Evolutionary conservation across 2,797 vertebrate genomes (phyloP).

Genomic region (Vultur gryphus): DNA sequence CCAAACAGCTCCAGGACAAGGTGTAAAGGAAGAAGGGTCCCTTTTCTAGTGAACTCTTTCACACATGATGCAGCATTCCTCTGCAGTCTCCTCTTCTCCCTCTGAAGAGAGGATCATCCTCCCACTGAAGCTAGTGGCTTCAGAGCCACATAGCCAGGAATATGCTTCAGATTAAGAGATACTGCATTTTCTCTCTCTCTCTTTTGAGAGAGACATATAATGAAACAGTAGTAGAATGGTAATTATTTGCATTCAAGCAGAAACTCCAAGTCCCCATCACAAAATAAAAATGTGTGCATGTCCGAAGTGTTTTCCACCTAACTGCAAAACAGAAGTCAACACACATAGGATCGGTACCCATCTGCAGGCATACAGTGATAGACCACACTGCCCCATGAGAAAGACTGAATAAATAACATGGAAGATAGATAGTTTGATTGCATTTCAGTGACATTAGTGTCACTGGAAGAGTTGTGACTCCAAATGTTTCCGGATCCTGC

Average conservation of each 20-base stretch:
- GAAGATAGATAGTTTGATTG: neutral
- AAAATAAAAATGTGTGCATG: accelerated
- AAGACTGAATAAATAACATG: neutral
- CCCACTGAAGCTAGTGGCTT: neutral
- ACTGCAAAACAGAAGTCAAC: neutral
- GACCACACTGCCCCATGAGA: neutral
- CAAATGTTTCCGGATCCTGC: neutral
- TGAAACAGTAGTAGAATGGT: neutral
- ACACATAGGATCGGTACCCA: accelerated
- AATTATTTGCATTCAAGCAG: neutral
- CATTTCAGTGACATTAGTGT: neutral
- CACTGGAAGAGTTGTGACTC: neutral
- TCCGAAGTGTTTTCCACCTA: neutral
- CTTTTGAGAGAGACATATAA: accelerated
- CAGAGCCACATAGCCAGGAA: neutral
- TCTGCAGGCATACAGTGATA: neutral
- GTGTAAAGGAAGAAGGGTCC: neutral
- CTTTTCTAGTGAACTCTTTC: neutral
- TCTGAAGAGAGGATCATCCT: neutral
- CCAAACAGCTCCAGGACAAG: neutral
- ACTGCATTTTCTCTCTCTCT: neutral
- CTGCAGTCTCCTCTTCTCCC: neutral
- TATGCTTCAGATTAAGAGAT: neutral
- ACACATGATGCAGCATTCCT: accelerated
- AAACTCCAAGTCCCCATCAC: neutral